phyloP scores from a whole-genome alignment of 2,113 vertebrate species.

The Leiothrix lutea region DNA sequence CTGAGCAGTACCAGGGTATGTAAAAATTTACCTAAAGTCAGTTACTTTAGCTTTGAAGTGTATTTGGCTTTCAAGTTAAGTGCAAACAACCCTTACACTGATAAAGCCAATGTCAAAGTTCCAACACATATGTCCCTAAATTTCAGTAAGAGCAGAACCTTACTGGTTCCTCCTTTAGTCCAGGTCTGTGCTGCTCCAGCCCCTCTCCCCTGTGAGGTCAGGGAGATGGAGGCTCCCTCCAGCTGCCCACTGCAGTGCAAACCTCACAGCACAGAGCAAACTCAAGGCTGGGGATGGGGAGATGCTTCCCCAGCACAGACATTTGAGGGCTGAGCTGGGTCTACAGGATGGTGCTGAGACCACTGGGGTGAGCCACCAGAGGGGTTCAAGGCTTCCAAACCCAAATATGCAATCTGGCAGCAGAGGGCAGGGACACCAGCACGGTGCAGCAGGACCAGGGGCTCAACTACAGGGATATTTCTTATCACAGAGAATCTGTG shows the following conservation, averaged over 20 bases:
- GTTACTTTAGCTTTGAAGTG: background rate
- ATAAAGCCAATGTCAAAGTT: background rate
- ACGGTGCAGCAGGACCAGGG: background rate
- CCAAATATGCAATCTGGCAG: rapidly evolving
- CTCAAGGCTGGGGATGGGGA: background rate
- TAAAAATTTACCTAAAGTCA: background rate
- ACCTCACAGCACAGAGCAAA: rapidly evolving
- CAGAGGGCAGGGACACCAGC: rapidly evolving
- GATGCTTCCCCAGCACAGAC: background rate
- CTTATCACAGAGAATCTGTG: background rate
- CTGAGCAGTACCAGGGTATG: background rate
- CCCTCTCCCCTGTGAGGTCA: rapidly evolving
- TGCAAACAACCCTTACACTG: background rate
- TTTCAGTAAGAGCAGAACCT: background rate
- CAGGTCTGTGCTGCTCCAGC: background rate
- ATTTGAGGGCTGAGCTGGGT: background rate
- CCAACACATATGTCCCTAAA: rapidly evolving
- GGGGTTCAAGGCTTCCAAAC: background rate
- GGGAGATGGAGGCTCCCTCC: background rate
- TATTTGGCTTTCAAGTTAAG: background rate
- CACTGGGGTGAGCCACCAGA: too few relatives aligned
- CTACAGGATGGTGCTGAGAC: rapidly evolving
- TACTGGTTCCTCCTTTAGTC: background rate
- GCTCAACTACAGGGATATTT: rapidly evolving
- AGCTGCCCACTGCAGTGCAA: background rate